Evolutionary conservation across 2,113 vertebrate species (phyloP).

Genomic region (Chitala chitala): DNA sequence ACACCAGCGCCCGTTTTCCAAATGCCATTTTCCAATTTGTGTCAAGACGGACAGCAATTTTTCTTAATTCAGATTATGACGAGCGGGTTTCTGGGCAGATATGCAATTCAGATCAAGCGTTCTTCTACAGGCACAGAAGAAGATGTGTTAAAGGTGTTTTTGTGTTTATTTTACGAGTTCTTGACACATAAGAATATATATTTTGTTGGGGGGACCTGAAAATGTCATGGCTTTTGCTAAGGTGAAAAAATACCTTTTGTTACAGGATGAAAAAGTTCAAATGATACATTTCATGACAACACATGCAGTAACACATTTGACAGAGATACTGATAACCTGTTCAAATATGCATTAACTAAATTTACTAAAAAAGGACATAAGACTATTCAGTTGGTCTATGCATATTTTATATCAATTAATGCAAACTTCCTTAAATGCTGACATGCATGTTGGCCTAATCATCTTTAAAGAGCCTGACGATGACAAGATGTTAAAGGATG

Average conservation of each 20-base stretch:
- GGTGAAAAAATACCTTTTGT: conserved; percentile 53
- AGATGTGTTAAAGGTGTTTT: conserved; percentile 55
- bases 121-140: conserved; percentile 59
- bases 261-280: conserved; percentile 47
- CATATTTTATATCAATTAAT: conserved; percentile 68
- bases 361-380: conserved; percentile 51
- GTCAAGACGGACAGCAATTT: conserved; percentile 79
- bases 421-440: conserved; percentile 48
- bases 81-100: conserved; percentile 68
- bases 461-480: conserved; percentile 31
- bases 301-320: conserved; percentile 63
- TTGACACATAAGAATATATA: conserved; percentile 62
- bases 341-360: conserved; percentile 66
- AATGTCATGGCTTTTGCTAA: conserved; percentile 35
- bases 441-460: conserved; percentile 46
- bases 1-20: conserved; percentile 70
- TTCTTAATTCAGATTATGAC: conserved; percentile 86
- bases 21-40: conserved; percentile 88
- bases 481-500: conserved; percentile 14
- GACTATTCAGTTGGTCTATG: conserved; percentile 51
- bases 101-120: conserved; percentile 75
- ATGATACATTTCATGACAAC: conserved; percentile 60
- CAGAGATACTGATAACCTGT: conserved; percentile 61
- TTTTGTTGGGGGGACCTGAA: conserved; percentile 35
- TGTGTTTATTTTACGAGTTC: conserved; percentile 72